phyloP scores from a whole-genome alignment of 2,797 vertebrate genomes.

The Philypnodon macrostomus region DNA sequence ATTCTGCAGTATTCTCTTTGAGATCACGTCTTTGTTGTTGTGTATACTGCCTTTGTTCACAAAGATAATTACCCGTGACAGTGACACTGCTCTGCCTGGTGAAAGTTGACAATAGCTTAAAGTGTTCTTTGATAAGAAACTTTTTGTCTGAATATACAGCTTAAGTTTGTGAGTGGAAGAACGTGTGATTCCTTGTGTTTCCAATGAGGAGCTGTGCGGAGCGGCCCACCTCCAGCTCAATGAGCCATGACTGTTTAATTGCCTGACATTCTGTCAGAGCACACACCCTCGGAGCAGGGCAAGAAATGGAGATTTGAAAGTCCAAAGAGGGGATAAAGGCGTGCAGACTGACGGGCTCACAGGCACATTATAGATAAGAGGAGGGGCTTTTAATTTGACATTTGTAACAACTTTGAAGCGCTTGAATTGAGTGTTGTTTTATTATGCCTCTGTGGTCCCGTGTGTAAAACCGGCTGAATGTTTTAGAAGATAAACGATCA shows the following conservation, averaged over 20 bases:
- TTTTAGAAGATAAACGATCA: conserved; percentile 37
- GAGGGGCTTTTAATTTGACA: conserved; percentile 66
- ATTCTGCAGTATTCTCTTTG: conserved; percentile 25
- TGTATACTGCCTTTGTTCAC: conserved; percentile 48
- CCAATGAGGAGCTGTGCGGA: conserved; percentile 57
- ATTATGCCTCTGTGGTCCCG: conserved; percentile 35
- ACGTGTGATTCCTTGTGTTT: conserved; percentile 52
- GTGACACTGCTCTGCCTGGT: conserved; percentile 52
- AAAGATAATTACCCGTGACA: conserved; percentile 62
- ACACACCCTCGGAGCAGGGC: conserved; percentile 54
- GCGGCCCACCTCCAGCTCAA: conserved; percentile 69
- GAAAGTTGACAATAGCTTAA: conserved; percentile 55
- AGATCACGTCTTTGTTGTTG: conserved; percentile 49
- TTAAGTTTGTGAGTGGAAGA: conserved; percentile 47
- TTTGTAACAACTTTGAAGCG: conserved; percentile 55
- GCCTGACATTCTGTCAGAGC: conserved; percentile 76
- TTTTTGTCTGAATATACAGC: conserved; percentile 48
- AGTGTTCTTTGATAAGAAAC: conserved; percentile 65
- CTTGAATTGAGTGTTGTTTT: conserved; percentile 47
- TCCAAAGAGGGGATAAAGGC: conserved; percentile 70
- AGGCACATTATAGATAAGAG: conserved; percentile 64
- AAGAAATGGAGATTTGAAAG: conserved; percentile 71
- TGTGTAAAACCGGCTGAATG: conserved; percentile 20
- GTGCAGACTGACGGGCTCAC: conserved; percentile 52
- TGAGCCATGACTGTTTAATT: conserved; percentile 77